Percentiles rank a stretch among this genome's conserved stretches.
Conservation (phyloP, 53 echinoderm and acorn worm genomes). For the Paracentrotus lividus region DNA sequence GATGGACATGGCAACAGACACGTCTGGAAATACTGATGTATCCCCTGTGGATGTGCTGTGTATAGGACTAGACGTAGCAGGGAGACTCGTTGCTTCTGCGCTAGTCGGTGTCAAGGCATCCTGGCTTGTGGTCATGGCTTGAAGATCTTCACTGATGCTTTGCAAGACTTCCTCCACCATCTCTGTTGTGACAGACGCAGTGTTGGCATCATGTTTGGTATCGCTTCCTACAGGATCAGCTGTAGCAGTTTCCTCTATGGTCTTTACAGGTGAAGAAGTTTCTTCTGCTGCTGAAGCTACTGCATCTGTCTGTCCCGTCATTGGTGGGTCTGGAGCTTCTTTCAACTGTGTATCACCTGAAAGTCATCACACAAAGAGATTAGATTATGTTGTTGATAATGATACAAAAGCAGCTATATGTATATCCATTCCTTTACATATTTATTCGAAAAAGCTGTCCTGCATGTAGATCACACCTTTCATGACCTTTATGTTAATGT, state of each 20-base stretch:
- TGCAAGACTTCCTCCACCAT: slow-evolving; percentile 76
- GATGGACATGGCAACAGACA: slow-evolving; percentile 42
- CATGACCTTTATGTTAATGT: no score
- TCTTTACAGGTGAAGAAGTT: neutral
- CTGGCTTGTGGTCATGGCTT: slow-evolving; percentile 26
- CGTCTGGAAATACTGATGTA: neutral
- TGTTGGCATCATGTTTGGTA: slow-evolving; percentile 25
- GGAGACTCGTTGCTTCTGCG: slow-evolving; percentile 38
- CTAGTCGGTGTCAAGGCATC: neutral
- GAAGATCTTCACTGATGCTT: slow-evolving; percentile 68
- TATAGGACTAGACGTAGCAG: neutral
- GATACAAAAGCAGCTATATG: neutral
- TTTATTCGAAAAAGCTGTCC: no score
- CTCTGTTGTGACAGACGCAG: slow-evolving; percentile 69
- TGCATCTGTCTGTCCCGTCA: neutral
- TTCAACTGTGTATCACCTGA: neutral
- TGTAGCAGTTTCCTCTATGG: neutral
- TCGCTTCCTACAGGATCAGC: neutral
- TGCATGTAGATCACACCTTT: no score
- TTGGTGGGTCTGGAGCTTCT: neutral
- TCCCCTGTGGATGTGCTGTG: neutral
- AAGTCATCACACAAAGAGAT: neutral
- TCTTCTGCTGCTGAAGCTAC: neutral
- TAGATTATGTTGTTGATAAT: neutral
- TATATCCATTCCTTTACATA: neutral